Evolutionary conservation across 53 echinoderm and acorn worm genomes (phyloP).

Genomic region (Zoroaster sp.): DNA sequence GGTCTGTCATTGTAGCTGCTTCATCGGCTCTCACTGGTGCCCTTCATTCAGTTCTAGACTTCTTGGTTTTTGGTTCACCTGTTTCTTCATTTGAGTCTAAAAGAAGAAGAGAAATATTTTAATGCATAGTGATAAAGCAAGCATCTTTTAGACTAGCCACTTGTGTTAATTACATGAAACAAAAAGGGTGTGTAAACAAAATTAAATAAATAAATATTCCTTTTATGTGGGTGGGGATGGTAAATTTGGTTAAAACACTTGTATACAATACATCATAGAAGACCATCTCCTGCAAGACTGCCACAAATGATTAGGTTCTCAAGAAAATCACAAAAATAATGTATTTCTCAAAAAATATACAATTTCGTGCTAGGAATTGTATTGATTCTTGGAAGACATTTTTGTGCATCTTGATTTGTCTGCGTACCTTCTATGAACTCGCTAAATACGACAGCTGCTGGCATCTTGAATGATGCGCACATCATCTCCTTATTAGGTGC

Average conservation of each 20-base stretch:
- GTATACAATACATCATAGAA: neutral
- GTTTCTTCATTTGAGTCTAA: neutral
- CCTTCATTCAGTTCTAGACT: neutral
- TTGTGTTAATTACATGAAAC: no score
- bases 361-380: no score
- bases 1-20: neutral
- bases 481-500: slow-evolving; percentile 99
- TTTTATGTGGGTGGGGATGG: no score
- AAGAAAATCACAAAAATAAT: no score
- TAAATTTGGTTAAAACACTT: no score
- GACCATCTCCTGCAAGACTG: no score
- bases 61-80: neutral
- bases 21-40: neutral
- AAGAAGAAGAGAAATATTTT: neutral
- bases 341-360: neutral
- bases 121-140: no score
- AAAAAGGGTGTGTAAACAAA: no score
- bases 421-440: neutral
- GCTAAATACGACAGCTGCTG: slow-evolving; percentile 62
- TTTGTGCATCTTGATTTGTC: neutral
- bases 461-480: slow-evolving; percentile 82
- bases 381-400: no score
- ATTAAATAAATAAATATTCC: no score
- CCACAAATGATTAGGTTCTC: no score
- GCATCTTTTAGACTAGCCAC: no score